A percentile compares a stretch with the other conserved stretches of the same genome.
These are phyloP conservation scores for Prorops nasuta DNA, from an alignment of 1,140 invertebrate species.

Conservation along the genomic window DNA sequence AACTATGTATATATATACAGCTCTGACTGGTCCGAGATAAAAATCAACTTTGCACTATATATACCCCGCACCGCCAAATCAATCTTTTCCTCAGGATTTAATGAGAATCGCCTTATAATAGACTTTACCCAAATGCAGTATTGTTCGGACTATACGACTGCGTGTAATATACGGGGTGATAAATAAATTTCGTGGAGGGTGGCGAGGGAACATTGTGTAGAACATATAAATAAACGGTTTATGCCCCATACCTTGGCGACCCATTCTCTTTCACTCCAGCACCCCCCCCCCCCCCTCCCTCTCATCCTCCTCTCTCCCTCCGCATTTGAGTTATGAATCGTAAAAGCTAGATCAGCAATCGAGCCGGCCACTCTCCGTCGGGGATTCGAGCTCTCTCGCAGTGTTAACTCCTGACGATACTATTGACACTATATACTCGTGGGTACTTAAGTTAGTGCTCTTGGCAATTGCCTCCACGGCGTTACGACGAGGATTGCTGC, in stretches of 20 bases:
- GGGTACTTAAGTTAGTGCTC: constrained; percentile 12
- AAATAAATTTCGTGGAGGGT: constrained; percentile 40
- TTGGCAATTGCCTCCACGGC: constrained; percentile 9
- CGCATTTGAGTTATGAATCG: constrained; percentile 51
- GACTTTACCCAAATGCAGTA: constrained; percentile 1
- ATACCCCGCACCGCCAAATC: background rate
- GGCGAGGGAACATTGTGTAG: constrained; percentile 37
- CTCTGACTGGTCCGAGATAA: too few relatives aligned
- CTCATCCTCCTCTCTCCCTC: constrained; percentile 17
- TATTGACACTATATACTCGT: constrained; percentile 26
- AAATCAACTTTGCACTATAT: too few relatives aligned
- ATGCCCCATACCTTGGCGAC: constrained; percentile 28
- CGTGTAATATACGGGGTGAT: constrained; percentile 18
- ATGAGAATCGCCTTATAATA: too few relatives aligned
- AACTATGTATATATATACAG: too few relatives aligned
- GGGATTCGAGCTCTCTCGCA: constrained; percentile 23
- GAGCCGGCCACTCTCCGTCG: constrained; percentile 14
- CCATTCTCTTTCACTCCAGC: constrained; percentile 22
- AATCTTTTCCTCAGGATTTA: too few relatives aligned
- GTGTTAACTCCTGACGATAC: constrained; percentile 39
- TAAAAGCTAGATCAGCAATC: constrained; percentile 53
- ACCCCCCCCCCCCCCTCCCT: constrained; percentile 22
- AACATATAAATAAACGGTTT: constrained; percentile 56
- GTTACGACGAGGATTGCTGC: background rate
- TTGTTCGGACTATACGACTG: background rate